Evolutionary conservation across 2,797 vertebrate species (phyloP), one percentile per base, ranked within the genome.

Genomic region (Enteromius afrohamiltoni): DNA sequence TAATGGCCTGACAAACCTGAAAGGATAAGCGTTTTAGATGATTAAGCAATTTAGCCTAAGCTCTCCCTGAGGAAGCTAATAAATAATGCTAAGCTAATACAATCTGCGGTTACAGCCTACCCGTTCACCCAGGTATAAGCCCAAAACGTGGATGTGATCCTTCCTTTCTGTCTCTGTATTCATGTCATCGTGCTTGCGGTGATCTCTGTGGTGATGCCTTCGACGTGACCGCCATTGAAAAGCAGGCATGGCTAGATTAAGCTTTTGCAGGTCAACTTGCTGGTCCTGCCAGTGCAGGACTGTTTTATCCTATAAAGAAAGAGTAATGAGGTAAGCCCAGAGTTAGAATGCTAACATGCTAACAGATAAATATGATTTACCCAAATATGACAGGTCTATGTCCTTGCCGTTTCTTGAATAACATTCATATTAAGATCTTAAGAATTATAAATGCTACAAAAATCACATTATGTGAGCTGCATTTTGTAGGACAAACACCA

Each of bases 1-100:
- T 85, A 47, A 83, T 76, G 31, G 74, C 49, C 70, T 80, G 80
- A 37, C 85, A 88, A 14, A 88, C 83, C 82, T 88, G 29, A 77
- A 47, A 60, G 53, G 13, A 84, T 70, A 70, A 81, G 55, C 29
- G 55, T 47, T 81, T 75, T n/a, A 65, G 80, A 53, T 51, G 26
- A 74, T 49, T 53, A 2, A 73, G 45, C 26, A 23, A 65, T 26
- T 31, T 34, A 3, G 7, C 37, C 53, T 70, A 62, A 77, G 21
- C 29, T 14, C 1, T 75, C 10, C 34, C 37, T 9, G 17, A 71
- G 16, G 53, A 62, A 80, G 51, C 53, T 47, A 40, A 60, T 60
- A 40, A 60, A 69, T 47, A 42, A 62, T 73, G 23, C 53, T 13
- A 82, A 51, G 31, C 29, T 45, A 45, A 42, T 75, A 23, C 6